Evolutionary conservation across 2,888 invertebrate genomes (phyloP).

Genomic region (Conistra vaccinii): DNA sequence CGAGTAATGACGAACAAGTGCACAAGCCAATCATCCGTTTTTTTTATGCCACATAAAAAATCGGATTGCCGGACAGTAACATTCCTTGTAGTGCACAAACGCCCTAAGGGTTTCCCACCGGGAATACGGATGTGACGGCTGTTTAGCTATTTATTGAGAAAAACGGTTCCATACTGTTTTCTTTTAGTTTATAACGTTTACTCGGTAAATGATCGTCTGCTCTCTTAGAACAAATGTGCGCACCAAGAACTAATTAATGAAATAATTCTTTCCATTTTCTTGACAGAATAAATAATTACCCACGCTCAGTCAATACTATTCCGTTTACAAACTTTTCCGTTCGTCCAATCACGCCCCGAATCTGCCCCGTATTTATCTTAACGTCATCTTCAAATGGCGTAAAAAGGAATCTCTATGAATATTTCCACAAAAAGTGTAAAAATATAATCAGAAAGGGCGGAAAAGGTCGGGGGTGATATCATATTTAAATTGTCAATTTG

Average conservation of each 20-base stretch:
- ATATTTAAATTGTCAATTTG: constrained; percentile 59
- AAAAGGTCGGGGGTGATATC: constrained; percentile 51
- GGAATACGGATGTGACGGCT: constrained; percentile 26
- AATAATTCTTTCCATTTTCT: not conserved
- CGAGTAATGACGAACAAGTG: too few relatives aligned
- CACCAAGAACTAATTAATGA: not conserved
- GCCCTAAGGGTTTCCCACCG: constrained; percentile 1
- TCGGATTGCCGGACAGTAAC: too few relatives aligned
- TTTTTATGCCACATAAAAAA: too few relatives aligned
- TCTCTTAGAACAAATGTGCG: not conserved
- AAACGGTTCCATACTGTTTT: constrained; percentile 22
- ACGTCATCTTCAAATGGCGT: constrained; percentile 27
- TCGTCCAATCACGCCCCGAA: not conserved
- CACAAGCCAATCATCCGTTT: too few relatives aligned
- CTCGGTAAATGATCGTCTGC: not conserved
- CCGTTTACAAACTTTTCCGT: constrained; percentile 11
- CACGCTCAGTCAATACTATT: constrained; percentile 6
- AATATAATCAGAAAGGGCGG: constrained; percentile 40
- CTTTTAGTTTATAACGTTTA: constrained; percentile 23
- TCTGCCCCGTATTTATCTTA: not conserved
- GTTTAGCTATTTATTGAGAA: constrained; percentile 40
- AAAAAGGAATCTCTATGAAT: constrained; percentile 27
- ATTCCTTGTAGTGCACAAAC: too few relatives aligned
- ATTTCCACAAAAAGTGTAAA: constrained; percentile 17
- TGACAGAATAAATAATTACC: not conserved